Base-by-base conservation (phyloP, 2,113 vertebrate species). In the Zosterops japonicus region DNA sequence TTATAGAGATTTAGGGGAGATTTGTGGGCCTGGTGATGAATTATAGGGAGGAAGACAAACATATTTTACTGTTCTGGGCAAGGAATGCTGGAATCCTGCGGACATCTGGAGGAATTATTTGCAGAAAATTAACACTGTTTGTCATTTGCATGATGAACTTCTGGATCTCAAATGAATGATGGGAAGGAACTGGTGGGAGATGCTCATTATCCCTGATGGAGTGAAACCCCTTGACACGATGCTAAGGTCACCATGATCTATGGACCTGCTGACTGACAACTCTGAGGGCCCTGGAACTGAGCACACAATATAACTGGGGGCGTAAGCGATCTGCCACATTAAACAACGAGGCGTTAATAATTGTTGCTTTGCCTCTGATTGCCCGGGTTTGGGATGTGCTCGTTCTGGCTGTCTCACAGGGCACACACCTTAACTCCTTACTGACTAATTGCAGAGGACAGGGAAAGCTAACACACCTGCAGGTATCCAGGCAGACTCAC, bases 71-170 rank as follows among this genome's bases (percentile, higher is more conserved):
- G 90, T 94, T 97, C 95, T 39, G 79, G 95, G 85, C 96, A 93
- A 97, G 95, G 75, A 97, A 80, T 52, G 55, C 92, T 94, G 65
- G 93, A 97, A 96, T 96, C 82, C 92, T 47, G 25, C 17, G 92
- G 93, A 97, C 97, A 98, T 96, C 95, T 91, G 96, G 97, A 97
- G 95, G 96, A 98, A 98, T 98, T 98, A 98, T 97, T 97, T 97
- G 93, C 94, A 95, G 95, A 96, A 97, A 97, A 98, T 97, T 97
- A 98, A 95, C 96, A 64, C 59, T 95, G 83, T 97, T 98, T 96
- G 96, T 83, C 64, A 95, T 96, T 96, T 95, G 95, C 87, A 92
- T 96, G 97, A 97, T 89, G 75, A 97, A 97, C 95, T 97, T 96
- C 86, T 93, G 93, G 93, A 94, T 95, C 87, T 87, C 84, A 72